Evolutionary conservation across 2,888 invertebrate genomes (phyloP), one percentile per base, ranked within the genome.

Genomic region (Tachina fera): DNA sequence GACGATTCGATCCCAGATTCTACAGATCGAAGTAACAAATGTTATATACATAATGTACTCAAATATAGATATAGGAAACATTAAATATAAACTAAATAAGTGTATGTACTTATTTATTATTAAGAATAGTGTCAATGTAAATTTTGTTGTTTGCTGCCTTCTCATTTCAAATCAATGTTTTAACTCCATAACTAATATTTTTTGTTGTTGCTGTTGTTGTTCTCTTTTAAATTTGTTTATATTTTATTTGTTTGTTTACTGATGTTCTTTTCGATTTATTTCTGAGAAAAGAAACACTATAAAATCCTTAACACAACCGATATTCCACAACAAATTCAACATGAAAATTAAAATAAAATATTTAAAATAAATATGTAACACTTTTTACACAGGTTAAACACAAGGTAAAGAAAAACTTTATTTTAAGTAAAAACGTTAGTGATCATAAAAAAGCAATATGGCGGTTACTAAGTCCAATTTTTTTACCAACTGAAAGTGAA

Each of bases 391-490:
- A 78, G 72, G 77, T 70, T 49, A 77, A 78, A 74, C 41, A 47
- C 77, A 65, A 80, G 77, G 87, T 87, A 78, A 87, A 49, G 1
- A 49, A 47, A 70, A 70, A 39, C n/a, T 19, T 45, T 43, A 77
- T 65, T 68, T 56, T 51, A 63, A 77, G 31, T 60, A 67, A 77
- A 82, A 74, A 70, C 87, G 87, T 83, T 86, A 88, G 82, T 87
- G 87, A 87, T 81, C 84, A 84, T 80, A 84, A 86, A 84, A 87
- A 92, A 92, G 92, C 92, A 92, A 92, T 92, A 92, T 92, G 92
- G 92, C 92, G 92, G 92, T 92, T 92, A 92, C 89, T 91, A 91
- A 91, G 91, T 92, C 83, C 83, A 86, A 86, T 79, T 83, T 83
- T 83, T 68, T 61, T 31, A 51, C 51, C n/a, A 76, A 49, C 61